phyloP scores from a whole-genome alignment of 2,797 vertebrate species.

The Eulemur coronatus region DNA sequence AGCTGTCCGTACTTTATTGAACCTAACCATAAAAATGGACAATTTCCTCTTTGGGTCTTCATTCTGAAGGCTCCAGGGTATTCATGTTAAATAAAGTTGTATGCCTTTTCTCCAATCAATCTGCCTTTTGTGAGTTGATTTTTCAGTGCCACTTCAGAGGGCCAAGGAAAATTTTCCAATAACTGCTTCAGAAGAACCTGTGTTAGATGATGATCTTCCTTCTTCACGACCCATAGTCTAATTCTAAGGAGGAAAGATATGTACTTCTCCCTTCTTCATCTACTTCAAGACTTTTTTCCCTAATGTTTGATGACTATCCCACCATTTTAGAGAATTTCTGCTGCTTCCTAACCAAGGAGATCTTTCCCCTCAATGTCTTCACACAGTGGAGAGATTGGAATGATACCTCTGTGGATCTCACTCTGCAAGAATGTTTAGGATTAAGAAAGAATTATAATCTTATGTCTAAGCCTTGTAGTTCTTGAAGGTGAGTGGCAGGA shows the following conservation, averaged over 20 bases:
- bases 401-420: neutral
- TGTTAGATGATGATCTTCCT: neutral
- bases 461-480: neutral
- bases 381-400: neutral
- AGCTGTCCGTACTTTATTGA: neutral
- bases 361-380: slow-evolving; percentile 3
- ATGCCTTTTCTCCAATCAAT: neutral
- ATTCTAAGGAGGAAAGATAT: neutral
- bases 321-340: neutral
- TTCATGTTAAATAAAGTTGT: neutral
- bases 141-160: neutral
- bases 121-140: neutral
- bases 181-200: neutral
- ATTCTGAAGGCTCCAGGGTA: neutral
- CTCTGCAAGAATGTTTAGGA: neutral
- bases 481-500: neutral
- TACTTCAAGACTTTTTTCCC: neutral
- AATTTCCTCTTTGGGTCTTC: neutral
- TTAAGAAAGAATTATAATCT: slow-evolving; percentile 22
- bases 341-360: neutral
- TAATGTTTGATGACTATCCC: neutral
- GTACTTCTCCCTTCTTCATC: neutral
- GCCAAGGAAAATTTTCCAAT: neutral
- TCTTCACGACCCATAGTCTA: neutral
- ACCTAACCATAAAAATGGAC: neutral